Percentiles rank a stretch among this genome's conserved stretches.
phyloP scores from a whole-genome alignment of 2,797 vertebrate genomes.

The Schizothorax lantsangensis region DNA sequence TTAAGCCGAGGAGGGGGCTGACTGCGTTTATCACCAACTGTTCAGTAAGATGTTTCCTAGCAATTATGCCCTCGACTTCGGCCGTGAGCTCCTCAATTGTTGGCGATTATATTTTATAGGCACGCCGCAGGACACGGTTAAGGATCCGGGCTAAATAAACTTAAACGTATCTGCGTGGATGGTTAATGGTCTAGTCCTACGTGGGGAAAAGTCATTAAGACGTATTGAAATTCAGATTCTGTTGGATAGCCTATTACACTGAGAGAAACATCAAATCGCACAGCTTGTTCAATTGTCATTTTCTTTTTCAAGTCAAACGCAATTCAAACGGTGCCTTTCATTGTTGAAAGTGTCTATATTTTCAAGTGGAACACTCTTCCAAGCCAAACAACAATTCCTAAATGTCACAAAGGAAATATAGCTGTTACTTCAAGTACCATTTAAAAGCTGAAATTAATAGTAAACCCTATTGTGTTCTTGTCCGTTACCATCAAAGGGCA shows the following conservation, averaged over 20 bases:
- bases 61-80: constrained; percentile 73
- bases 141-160: background rate
- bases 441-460: constrained; percentile 23
- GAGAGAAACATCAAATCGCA: background rate
- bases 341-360: background rate
- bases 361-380: background rate
- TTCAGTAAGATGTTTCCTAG: constrained; percentile 86
- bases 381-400: background rate
- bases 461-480: background rate
- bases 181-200: background rate
- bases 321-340: background rate
- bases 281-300: background rate
- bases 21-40: constrained; percentile 92
- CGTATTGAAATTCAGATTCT: background rate
- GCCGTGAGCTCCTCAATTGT: constrained; percentile 55
- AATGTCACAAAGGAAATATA: background rate
- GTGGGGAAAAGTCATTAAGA: background rate
- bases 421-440: background rate
- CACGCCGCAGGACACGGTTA: constrained; percentile 31
- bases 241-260: background rate
- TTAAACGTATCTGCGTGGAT: background rate
- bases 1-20: constrained; percentile 93
- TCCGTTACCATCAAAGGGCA: constrained; percentile 21
- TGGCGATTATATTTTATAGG: constrained; percentile 80
- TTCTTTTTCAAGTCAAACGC: background rate